Conservation (phyloP, 92 coral and sea anemone species). For the Palythoa heliodiscus region DNA sequence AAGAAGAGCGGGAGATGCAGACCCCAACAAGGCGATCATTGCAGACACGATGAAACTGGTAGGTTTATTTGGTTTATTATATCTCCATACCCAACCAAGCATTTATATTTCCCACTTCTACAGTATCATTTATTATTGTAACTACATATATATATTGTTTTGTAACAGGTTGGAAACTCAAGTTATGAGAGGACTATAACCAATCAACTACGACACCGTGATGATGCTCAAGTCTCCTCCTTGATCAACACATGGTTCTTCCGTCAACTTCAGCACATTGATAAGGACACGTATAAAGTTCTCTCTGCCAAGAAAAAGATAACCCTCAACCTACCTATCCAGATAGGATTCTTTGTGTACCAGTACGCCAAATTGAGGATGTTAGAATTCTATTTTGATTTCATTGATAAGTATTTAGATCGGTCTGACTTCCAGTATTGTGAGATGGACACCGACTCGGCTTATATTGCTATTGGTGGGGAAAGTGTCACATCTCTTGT, state of each 20-base stretch:
- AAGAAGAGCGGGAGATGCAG: too few species aligned
- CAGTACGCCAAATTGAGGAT: constrained; percentile 52
- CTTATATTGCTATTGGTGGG: background rate
- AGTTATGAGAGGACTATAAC: constrained; percentile 43
- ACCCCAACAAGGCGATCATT: too few species aligned
- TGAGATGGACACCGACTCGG: background rate
- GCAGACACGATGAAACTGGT: too few species aligned
- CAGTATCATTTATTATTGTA: too few species aligned
- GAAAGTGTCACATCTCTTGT: too few species aligned
- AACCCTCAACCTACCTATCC: background rate
- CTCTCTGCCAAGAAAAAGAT: background rate
- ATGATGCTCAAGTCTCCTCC: background rate
- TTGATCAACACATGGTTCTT: constrained; percentile 40
- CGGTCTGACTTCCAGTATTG: background rate
- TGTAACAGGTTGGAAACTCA: background rate
- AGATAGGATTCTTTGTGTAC: constrained; percentile 50
- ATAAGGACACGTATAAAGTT: constrained; percentile 43
- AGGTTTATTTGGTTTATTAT: too few species aligned
- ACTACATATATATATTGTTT: too few species aligned
- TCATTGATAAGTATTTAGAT: background rate
- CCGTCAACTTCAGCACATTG: constrained; percentile 14
- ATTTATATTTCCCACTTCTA: background rate
- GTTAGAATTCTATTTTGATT: constrained; percentile 48
- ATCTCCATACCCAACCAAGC: background rate
- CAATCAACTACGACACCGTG: constrained; percentile 41